Evolutionary conservation across 1,140 invertebrate genomes (phyloP), one percentile per base, ranked within the genome.

Genomic region (Heliconius hermathena): DNA sequence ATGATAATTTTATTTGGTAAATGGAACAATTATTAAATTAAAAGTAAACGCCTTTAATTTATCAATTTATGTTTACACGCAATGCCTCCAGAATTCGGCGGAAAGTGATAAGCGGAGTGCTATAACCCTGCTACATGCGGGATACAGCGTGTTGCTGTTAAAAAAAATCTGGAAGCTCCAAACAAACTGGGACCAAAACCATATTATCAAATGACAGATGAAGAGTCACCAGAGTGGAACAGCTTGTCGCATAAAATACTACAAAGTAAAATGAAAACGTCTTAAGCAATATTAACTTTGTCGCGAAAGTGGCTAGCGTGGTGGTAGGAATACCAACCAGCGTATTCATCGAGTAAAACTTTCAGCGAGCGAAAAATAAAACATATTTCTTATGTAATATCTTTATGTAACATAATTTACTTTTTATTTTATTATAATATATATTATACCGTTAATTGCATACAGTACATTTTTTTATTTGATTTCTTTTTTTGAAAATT

Each of bases 261-360:
- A 66, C 57, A 66, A 66, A 29, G 22, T 26, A 66, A 66, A 66
- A 66, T 29, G 41, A n/a, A 29, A 66, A 66, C 60, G 26, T 66
- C 60, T 66, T 66, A 66, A 66, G 60, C 60, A 66, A 66, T 66
- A 29, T 66, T 66, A 11, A 66, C 22, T 66, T 66, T 29, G 60
- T 66, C 60, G 60, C 26, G 60, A 66, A 66, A 66, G 60, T 66
- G 60, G 22, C 60, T 22, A 8, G 54, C 20, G n/a, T 8, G n/a
- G 60, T 66, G 22, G 60, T 66, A 57, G 3, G 22, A 66, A 66
- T 66, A 66, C 1, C 20, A 26, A 9, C 0, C 20, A 22, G 26
- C 22, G 22, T 29, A 29, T 66, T 57, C 54, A 54, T 18, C 52
- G 2, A 0, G 9, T 57, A 57, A 57, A 57, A 57, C n/a, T 26